Percentiles rank a stretch among this genome's conserved stretches.
Conservation (phyloP, 1,140 invertebrate genomes). For the Apis dorsata region DNA sequence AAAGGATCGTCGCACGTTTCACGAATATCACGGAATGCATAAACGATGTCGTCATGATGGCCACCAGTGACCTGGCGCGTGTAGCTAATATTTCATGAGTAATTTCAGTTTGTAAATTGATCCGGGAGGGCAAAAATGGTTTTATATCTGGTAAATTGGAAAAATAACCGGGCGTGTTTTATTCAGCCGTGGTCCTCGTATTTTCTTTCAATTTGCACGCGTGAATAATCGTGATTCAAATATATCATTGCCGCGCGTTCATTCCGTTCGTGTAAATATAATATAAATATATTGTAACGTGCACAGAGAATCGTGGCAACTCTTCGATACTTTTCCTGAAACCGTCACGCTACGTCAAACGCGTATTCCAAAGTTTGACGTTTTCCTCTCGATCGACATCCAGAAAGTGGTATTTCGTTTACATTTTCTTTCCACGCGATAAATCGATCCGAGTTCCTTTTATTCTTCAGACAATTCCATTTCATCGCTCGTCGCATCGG, state of each 20-base stretch:
- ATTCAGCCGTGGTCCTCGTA: not conserved
- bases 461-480: not conserved
- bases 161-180: not conserved
- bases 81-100: not conserved
- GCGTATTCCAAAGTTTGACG: conserved; percentile 1
- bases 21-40: no score
- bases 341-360: conserved; percentile 9
- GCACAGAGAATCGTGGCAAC: not conserved
- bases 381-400: conserved; percentile 9
- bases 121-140: not conserved
- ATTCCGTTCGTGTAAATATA: no score
- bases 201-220: conserved; percentile 30
- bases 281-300: not conserved
- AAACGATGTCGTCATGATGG: no score
- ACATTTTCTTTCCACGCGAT: conserved; percentile 4
- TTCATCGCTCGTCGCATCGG: conserved; percentile 5
- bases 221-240: not conserved
- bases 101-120: not conserved
- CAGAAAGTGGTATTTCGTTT: conserved; percentile 34
- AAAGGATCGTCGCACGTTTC: no score
- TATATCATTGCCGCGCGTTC: not conserved
- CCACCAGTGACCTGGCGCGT: not conserved
- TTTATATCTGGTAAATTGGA: not conserved
- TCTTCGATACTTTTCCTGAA: not conserved
- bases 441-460: not conserved